Evolutionary conservation across 1,140 invertebrate genomes (phyloP), one percentile per base, ranked within the genome.

Genomic region (Platorchestia sp.): DNA sequence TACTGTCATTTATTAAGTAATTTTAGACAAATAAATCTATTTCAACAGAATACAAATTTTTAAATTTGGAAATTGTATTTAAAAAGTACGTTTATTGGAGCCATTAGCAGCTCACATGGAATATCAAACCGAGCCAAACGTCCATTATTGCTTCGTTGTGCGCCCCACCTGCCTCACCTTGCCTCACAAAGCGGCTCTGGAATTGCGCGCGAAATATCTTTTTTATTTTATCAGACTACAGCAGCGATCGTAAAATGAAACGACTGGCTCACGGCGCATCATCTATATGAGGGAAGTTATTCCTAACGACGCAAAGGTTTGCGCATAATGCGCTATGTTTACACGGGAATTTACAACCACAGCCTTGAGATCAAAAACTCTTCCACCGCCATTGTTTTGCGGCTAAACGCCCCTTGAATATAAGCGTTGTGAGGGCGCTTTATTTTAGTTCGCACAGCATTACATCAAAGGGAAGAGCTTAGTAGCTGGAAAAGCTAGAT

Each of bases 161-260:
- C 27, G 14, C 59, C 36, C 59, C 10, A 36, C 59, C 59, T 36
- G 59, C 59, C 59, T 75, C 27, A 75, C 59, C 59, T 75, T 36
- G 1, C 3, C 59, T 75, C 27, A 22, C 59, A 90, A 90, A 90
- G 41, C 14, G 87, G 87, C 87, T 14, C 87, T 45, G 44, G 87
- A 90, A 90, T 90, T 43, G 87, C 27, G 41, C 41, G 10, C 44
- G 41, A 43, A 90, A 90, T 43, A 44, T 90, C 22, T 42, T 87
- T 45, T 90, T 90, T 90, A 90, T 90, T 90, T 90, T 90, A 90
- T 90, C 87, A 44, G 87, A 44, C 87, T 42, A 43, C 41, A 90
- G 87, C 87, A 90, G 87, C 87, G 87, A 90, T 90, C 87, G 87
- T 90, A 90, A 90, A 90, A 90, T 42, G 44, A 44, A 90, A 90